Conservation (phyloP, 2,888 invertebrate genomes). For the Trichogramma evanescens region DNA sequence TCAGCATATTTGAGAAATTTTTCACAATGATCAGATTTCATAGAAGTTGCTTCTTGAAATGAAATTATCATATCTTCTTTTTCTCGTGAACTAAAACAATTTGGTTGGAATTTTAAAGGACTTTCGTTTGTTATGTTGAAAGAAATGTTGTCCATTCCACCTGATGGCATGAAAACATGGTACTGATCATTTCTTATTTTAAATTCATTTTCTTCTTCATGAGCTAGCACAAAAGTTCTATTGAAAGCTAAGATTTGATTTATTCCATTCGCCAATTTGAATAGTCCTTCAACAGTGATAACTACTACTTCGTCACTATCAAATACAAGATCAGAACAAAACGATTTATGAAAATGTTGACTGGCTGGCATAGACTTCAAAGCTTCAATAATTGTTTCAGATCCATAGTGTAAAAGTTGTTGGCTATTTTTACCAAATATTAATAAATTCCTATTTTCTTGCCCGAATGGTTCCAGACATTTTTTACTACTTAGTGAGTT, state of each 20-base stretch:
- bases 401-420: conserved; percentile 32
- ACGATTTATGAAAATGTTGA: conserved; percentile 51
- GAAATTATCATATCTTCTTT: conserved; percentile 25
- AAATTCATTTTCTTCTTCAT: conserved; percentile 50
- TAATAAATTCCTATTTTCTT: conserved; percentile 49
- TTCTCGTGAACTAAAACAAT: conserved; percentile 26
- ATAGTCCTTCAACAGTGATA: conserved; percentile 53
- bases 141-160: conserved; percentile 19
- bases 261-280: conserved; percentile 42
- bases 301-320: conserved; percentile 29
- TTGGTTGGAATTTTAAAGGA: conserved; percentile 22
- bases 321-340: conserved; percentile 39
- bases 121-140: conserved; percentile 20
- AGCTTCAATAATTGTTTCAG: conserved; percentile 32
- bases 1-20: conserved; percentile 28
- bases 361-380: conserved; percentile 49
- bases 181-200: conserved; percentile 63
- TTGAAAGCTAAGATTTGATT: conserved; percentile 51
- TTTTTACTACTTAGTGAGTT: conserved; percentile 19
- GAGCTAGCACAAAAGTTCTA: conserved; percentile 53
- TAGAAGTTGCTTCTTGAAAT: conserved; percentile 28
- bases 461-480: conserved; percentile 26
- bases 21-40: conserved; percentile 29
- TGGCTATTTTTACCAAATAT: conserved; percentile 25
- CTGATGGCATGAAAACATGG: conserved; percentile 46